Base-by-base conservation (phyloP, 1,140 invertebrate genomes). In the Drosophila suzukii region DNA sequence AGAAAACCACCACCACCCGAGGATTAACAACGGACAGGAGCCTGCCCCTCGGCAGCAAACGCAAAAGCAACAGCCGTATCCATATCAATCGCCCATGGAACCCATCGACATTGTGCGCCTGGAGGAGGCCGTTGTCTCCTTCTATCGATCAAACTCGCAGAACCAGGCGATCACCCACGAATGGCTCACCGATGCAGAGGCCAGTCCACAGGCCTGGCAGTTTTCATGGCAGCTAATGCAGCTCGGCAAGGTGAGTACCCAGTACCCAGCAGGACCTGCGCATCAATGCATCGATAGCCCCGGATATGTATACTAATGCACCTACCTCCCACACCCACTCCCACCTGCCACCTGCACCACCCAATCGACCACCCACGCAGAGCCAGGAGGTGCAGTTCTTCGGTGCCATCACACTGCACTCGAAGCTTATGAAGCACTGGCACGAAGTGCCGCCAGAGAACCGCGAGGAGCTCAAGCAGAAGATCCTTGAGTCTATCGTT, bases 301-400 rank as follows among this genome's bases (percentile, higher is more conserved):
- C 27, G 47, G 30, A 59, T 81, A 58, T 68, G 78, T 68, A 70
- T 81, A 78, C 57, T 34, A 49, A 58, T 71, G 43, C 65, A 71
- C 43, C 66, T 51, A 70, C 67, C 30, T 2, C 32, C 43, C 51
- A 34, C 43, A 41, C 24, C 34, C 30, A 47, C 34, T 36, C 47
- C 13, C 27, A 60, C 7, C 20, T 47, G 27, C 27, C 27, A 27
- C 27, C 27, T 27, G 27, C 27, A 27, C 13, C 27, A 60, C 7
- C 20, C 47, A 65, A 4, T 17, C 43, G 13, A 39, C 39, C 44
- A 36, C 61, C 12, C 43, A 47, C 27, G 27, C 63, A 98, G 97
- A 93, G 94, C 46, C 94, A 95, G 57, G 97, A 98, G 93, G 96
- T 97, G 5, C 97, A 98, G 92, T 98, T 97, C 93, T 99, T 97